Conservation (phyloP, 2,888 invertebrate species). For the Sylvicola cinctus region DNA sequence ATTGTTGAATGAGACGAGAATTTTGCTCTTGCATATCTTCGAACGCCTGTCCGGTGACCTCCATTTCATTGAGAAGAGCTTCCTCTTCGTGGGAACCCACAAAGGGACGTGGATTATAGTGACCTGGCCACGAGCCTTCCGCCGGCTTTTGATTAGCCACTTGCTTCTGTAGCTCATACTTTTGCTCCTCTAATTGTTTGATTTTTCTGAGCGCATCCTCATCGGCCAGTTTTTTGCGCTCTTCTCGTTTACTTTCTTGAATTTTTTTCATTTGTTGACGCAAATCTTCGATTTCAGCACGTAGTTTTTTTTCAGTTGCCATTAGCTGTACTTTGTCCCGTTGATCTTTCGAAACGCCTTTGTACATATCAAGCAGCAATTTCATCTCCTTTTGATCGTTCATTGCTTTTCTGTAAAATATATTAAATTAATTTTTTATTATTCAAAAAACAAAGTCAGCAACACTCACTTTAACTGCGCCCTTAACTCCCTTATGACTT, state of each 20-base stretch:
- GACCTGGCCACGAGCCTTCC: constrained; percentile 27
- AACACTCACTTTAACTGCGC: constrained; percentile 69
- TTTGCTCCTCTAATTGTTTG: constrained; percentile 83
- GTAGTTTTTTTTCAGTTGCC: constrained; percentile 81
- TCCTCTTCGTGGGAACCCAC: constrained; percentile 79
- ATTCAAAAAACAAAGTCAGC: not conserved
- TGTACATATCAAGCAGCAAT: constrained; percentile 86
- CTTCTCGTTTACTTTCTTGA: constrained; percentile 74
- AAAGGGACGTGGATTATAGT: constrained; percentile 42
- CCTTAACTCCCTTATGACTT: constrained; percentile 46
- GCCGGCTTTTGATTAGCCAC: constrained; percentile 66
- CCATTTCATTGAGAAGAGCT: constrained; percentile 93
- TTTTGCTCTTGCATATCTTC: constrained; percentile 99
- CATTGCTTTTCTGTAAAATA: constrained; percentile 51
- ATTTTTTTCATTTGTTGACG: constrained; percentile 69
- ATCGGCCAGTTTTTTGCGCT: constrained; percentile 74
- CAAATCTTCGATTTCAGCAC: constrained; percentile 78
- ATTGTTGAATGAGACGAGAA: constrained; percentile 79
- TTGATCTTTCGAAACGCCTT: constrained; percentile 91
- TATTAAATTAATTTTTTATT: constrained; percentile 5
- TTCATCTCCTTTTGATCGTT: constrained; percentile 93
- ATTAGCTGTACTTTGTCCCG: constrained; percentile 89
- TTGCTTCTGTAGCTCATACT: constrained; percentile 79
- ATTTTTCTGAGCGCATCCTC: constrained; percentile 89
- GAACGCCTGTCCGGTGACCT: constrained; percentile 96